phyloP scores from a whole-genome alignment of 2,888 invertebrate genomes.

The Willowsia nigromaculata region DNA sequence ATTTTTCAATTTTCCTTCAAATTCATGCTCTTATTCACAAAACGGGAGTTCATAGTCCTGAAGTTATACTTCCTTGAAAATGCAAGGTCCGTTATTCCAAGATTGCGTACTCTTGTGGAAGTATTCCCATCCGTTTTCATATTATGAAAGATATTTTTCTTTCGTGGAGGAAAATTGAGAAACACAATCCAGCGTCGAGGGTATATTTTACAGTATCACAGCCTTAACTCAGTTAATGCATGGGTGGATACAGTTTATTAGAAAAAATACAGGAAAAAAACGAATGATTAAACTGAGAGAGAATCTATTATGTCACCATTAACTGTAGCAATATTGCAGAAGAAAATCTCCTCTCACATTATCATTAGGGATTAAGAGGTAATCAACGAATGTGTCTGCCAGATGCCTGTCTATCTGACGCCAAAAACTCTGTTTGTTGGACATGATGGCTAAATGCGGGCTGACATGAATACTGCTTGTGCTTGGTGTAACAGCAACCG shows the following conservation, averaged over 20 bases:
- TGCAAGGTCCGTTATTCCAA: too few species aligned
- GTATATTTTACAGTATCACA: neutral
- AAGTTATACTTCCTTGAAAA: too few species aligned
- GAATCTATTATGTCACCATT: neutral
- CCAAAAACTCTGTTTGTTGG: neutral
- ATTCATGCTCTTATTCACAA: too few species aligned
- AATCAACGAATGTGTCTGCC: conserved; percentile 10
- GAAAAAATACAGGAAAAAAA: neutral
- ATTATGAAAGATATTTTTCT: too few species aligned
- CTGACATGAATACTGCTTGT: neutral
- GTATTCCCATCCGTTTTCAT: too few species aligned
- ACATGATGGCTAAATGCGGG: neutral
- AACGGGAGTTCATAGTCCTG: too few species aligned
- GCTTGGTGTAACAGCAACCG: neutral
- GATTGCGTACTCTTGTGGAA: too few species aligned
- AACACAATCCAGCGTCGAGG: neutral
- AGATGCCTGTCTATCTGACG: neutral
- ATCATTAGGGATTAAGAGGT: conserved; percentile 36
- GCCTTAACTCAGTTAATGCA: neutral
- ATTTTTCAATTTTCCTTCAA: neutral
- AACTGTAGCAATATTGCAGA: neutral
- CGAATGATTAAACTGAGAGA: neutral
- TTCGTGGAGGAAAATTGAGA: neutral
- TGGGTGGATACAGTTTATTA: neutral
- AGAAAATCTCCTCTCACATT: conserved; percentile 27